Percentiles rank a stretch among this genome's conserved stretches.
These are phyloP conservation scores for Drosophila prolongata DNA, from an alignment of 2,888 invertebrate species.

Conservation along the genomic window DNA sequence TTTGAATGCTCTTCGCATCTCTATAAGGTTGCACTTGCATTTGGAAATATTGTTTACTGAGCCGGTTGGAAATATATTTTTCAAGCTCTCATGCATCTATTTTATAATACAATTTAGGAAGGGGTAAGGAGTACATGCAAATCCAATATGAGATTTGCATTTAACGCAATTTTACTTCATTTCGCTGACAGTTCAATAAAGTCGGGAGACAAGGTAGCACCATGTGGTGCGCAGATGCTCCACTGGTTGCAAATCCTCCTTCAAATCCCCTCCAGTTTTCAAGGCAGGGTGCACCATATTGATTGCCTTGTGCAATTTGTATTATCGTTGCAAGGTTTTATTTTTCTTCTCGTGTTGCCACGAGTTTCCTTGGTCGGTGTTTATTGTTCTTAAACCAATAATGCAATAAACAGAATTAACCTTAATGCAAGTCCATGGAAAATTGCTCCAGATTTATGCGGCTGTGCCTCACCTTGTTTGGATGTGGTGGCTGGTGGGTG, in stretches of 20 bases:
- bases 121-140: neutral
- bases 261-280: neutral
- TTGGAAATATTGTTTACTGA: constrained; percentile 16
- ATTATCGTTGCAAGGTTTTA: constrained; percentile 28
- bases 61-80: constrained; percentile 16
- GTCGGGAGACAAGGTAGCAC: constrained; percentile 35
- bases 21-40: constrained; percentile 39
- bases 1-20: constrained; percentile 28
- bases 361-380: constrained; percentile 39
- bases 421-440: constrained; percentile 48
- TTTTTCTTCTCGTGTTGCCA: constrained; percentile 4
- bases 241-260: constrained; percentile 6
- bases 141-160: constrained; percentile 1
- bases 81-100: constrained; percentile 12
- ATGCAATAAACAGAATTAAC: constrained; percentile 54
- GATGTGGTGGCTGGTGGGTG: constrained; percentile 19
- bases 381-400: constrained; percentile 53
- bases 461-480: constrained; percentile 23
- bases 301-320: constrained; percentile 32
- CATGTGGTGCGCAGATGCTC: constrained; percentile 71
- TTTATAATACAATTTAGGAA: neutral
- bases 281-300: constrained; percentile 13
- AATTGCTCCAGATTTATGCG: constrained; percentile 27
- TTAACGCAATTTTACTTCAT: constrained; percentile 23
- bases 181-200: constrained; percentile 26